Evolutionary conservation across 2,888 invertebrate genomes (phyloP).

Genomic region (Patella depressa): DNA sequence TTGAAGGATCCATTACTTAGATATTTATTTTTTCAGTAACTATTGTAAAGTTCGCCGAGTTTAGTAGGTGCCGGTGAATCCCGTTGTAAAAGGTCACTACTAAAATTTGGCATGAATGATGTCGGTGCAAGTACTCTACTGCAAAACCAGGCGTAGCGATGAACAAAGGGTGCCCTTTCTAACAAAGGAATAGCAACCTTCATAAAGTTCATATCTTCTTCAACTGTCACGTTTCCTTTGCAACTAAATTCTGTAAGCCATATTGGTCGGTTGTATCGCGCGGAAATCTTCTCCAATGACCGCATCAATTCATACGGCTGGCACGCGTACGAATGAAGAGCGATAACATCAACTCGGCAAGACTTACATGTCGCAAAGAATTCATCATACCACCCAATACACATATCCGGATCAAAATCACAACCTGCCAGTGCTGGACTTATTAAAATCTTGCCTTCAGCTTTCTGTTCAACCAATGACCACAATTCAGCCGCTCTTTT

Average conservation of each 20-base stretch:
- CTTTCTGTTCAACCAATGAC: slow-evolving; percentile 37
- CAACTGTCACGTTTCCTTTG: slow-evolving; percentile 29
- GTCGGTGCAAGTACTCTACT: slow-evolving; percentile 23
- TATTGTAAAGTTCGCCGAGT: too few relatives aligned
- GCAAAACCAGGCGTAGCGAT: slow-evolving; percentile 39
- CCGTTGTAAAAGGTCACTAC: slow-evolving; percentile 30
- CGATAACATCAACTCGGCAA: slow-evolving; percentile 46
- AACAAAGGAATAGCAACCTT: slow-evolving; percentile 36
- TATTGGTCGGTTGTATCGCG: slow-evolving; percentile 14
- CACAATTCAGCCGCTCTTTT: slow-evolving; percentile 40
- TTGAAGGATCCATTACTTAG: too few relatives aligned
- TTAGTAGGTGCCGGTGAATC: neutral
- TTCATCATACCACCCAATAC: slow-evolving; percentile 43
- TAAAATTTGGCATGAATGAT: slow-evolving; percentile 5
- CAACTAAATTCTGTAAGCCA: slow-evolving; percentile 49
- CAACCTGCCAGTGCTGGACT: slow-evolving; percentile 45
- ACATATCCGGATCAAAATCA: slow-evolving; percentile 16
- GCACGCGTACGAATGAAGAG: slow-evolving; percentile 47
- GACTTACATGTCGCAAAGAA: slow-evolving; percentile 44
- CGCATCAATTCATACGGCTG: neutral
- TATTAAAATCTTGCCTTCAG: slow-evolving; percentile 37
- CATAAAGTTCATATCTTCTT: slow-evolving; percentile 36
- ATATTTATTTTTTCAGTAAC: too few relatives aligned
- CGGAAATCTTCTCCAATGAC: too few relatives aligned
- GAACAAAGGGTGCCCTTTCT: slow-evolving; percentile 38